Base-by-base conservation (phyloP, 2,888 invertebrate genomes). In the Hirtodrosophila histrioides region DNA sequence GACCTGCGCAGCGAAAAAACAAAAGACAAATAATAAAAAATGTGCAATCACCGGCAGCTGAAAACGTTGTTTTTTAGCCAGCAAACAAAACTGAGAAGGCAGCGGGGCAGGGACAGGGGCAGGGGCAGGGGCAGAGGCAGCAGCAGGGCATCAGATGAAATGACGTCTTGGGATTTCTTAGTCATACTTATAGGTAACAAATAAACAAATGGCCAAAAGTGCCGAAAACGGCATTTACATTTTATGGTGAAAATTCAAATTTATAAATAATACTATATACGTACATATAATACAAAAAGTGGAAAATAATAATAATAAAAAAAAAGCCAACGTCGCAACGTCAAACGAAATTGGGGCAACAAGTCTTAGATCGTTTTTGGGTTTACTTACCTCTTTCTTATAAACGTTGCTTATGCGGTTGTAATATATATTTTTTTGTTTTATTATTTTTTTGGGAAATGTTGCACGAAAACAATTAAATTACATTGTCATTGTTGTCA, bases 401-500 rank as follows among this genome's bases (percentile, higher is more conserved):
- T 31, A 46, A 50, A 46, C 36, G 63, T 66, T 65, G 43, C 29
- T 67, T 64, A 63, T 35, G 40, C 36, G 39, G 39, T 10, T 36
- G 44, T n/a, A n/a, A n/a, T n/a, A n/a, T n/a, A 31, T 49, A 24
- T 44, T 50, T 36, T 44, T 31, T 44, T 55, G 7, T 51, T 39
- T 41, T 29, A 11, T 24, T 31, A n/a, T 31, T 31, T 31, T 31
- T 8, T 31, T 31, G 2, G 50, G 2, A 44, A 51, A 36, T 57
- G 40, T 61, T 64, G 53, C 50, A 65, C 58, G 24, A 23, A 40
- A 35, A 57, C 40, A 57, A 53, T 69, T 51, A 75, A 64, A 73
- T 69, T 57, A 65, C 53, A 73, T 73, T 73, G 69, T 65, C 78
- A 50, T 56, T 61, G 63, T 61, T 64, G 58, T 70, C 80, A 83